These are phyloP conservation scores for Lydus trimaculatus DNA, from an alignment of 2,888 invertebrate genomes.

Conservation along the genomic window DNA sequence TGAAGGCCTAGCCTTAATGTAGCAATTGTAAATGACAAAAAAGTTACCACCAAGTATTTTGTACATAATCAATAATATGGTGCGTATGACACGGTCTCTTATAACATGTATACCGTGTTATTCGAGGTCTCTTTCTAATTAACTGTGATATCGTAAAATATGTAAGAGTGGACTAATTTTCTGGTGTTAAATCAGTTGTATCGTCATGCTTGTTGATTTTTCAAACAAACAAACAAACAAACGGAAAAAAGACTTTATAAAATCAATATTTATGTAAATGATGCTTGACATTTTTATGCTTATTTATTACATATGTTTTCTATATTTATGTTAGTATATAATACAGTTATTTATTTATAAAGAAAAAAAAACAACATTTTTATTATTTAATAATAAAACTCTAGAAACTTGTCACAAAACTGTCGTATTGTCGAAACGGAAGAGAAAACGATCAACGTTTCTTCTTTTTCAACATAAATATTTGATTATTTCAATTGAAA, in stretches of 20 bases:
- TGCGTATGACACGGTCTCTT: too few relatives aligned
- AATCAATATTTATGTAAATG: neutral
- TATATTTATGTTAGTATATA: neutral
- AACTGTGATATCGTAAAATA: neutral
- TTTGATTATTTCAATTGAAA: neutral
- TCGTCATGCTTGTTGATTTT: neutral
- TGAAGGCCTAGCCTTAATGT: too few relatives aligned
- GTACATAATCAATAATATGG: too few relatives aligned
- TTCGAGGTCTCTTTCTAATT: too few relatives aligned
- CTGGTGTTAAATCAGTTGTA: neutral
- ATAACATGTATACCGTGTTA: too few relatives aligned
- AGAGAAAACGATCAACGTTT: neutral
- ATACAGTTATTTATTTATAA: too few relatives aligned
- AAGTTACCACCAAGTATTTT: too few relatives aligned
- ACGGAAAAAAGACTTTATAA: neutral
- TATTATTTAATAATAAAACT: neutral
- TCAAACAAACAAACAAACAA: neutral
- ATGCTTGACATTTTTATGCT: neutral
- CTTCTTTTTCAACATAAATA: too few relatives aligned
- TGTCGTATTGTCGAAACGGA: neutral
- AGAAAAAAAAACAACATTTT: too few relatives aligned
- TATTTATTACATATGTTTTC: neutral
- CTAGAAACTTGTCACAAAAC: neutral
- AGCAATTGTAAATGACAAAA: too few relatives aligned
- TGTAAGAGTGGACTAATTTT: neutral